phyloP scores from a whole-genome alignment of 2,888 invertebrate species.

The Hirtodrosophila trivittata region DNA sequence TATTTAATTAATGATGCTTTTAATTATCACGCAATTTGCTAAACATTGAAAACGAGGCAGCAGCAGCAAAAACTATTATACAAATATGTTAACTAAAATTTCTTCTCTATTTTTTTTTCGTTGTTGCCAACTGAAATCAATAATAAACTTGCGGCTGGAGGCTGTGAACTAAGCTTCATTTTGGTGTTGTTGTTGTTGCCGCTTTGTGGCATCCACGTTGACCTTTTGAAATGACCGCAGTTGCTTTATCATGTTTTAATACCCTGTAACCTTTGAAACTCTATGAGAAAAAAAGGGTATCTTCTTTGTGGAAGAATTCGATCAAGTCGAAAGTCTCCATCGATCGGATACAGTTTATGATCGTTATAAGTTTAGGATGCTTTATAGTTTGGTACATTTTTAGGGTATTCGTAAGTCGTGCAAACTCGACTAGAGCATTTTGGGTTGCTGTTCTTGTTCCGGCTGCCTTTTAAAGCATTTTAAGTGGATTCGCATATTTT shows the following conservation, averaged over 20 bases:
- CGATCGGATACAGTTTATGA: too few species aligned
- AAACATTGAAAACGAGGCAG: conserved; percentile 19
- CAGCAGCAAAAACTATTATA: conserved; percentile 7
- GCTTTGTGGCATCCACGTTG: conserved; percentile 34
- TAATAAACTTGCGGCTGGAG: conserved; percentile 35
- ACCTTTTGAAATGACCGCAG: conserved; percentile 64
- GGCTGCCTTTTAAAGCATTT: conserved; percentile 39
- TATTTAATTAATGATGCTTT: conserved; percentile 43
- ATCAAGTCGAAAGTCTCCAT: too few species aligned
- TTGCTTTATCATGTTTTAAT: conserved; percentile 14
- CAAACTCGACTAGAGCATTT: too few species aligned
- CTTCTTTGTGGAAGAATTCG: too few species aligned
- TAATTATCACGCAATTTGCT: conserved; percentile 44
- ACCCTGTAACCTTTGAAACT: not conserved
- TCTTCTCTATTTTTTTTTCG: conserved; percentile 9
- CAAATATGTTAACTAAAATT: conserved; percentile 26
- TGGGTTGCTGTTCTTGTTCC: conserved; percentile 8
- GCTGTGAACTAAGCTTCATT: conserved; percentile 4
- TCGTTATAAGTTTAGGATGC: too few species aligned
- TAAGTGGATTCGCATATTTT: conserved; percentile 56
- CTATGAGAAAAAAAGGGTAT: too few species aligned
- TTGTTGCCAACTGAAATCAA: conserved; percentile 42
- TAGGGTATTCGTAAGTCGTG: too few species aligned
- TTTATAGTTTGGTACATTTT: too few species aligned
- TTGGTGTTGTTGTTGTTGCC: conserved; percentile 4